Evolutionary conservation across 2,797 vertebrate genomes (phyloP).

Genomic region (Centropyge bicolor): DNA sequence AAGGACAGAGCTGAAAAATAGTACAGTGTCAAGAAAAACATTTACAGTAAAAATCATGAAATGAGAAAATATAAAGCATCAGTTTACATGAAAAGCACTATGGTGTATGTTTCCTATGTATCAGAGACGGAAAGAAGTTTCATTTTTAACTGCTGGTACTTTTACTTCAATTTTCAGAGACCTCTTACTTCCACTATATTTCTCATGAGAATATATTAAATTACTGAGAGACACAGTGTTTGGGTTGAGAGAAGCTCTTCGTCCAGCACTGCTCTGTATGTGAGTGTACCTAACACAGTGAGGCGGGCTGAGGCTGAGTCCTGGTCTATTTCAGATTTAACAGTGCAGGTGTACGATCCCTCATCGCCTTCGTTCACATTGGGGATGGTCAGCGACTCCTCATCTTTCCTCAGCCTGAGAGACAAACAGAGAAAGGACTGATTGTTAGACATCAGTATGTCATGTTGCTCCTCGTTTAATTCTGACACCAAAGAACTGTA

Average conservation of each 20-base stretch:
- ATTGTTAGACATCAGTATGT: neutral
- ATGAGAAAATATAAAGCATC: neutral
- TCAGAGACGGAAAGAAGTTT: neutral
- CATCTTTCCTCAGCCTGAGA: conserved; percentile 90
- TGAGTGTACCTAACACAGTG: conserved; percentile 90
- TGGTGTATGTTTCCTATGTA: neutral
- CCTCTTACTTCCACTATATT: neutral
- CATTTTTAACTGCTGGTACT: neutral
- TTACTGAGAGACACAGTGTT: too few relatives aligned
- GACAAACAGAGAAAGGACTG: conserved; percentile 25
- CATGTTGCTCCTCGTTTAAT: neutral
- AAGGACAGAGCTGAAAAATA: conserved; percentile 31
- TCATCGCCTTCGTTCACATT: conserved; percentile 91
- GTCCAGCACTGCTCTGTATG: neutral
- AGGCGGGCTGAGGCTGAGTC: conserved; percentile 93
- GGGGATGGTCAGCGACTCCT: conserved; percentile 89
- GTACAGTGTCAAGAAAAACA: conserved; percentile 15
- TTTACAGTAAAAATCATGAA: conserved; percentile 1
- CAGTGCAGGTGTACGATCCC: conserved; percentile 93
- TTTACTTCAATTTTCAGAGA: neutral
- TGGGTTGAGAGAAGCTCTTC: neutral
- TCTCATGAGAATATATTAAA: neutral
- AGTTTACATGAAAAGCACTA: neutral
- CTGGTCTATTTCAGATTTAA: conserved; percentile 93
- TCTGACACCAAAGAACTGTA: neutral